These are phyloP conservation scores for Pantherophis alleghaniensis DNA, from an alignment of 2,797 vertebrate species.

Conservation along the genomic window DNA sequence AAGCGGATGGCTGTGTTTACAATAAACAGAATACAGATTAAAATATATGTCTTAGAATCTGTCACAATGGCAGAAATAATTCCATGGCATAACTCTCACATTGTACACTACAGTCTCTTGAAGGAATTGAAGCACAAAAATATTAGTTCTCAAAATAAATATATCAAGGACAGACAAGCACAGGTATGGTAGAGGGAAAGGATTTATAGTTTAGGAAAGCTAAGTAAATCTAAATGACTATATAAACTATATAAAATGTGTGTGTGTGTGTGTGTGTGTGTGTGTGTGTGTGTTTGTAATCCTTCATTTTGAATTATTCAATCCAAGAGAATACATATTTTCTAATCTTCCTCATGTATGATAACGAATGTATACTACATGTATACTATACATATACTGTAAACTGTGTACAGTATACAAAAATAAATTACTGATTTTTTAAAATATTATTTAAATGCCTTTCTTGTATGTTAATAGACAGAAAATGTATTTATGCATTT, in stretches of 20 bases:
- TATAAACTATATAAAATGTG: neutral
- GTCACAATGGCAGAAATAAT: neutral
- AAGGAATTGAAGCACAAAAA: neutral
- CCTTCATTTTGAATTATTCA: neutral
- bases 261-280: too few relatives aligned
- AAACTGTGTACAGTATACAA: neutral
- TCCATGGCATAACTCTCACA: neutral
- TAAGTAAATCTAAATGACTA: neutral
- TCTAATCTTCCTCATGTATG: neutral
- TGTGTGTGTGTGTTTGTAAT: neutral
- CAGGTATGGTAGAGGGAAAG: neutral
- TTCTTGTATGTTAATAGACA: neutral
- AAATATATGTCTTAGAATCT: neutral
- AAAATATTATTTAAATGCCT: neutral
- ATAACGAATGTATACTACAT: neutral
- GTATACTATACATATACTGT: neutral
- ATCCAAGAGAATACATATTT: neutral
- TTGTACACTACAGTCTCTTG: neutral
- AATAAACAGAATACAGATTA: neutral
- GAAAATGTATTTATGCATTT: neutral
- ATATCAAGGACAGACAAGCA: neutral
- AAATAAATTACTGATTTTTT: neutral
- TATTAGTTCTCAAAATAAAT: neutral
- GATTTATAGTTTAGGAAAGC: neutral
- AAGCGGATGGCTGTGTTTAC: neutral